phyloP scores from a whole-genome alignment of 2,888 invertebrate species.

The Baronia brevicornis region DNA sequence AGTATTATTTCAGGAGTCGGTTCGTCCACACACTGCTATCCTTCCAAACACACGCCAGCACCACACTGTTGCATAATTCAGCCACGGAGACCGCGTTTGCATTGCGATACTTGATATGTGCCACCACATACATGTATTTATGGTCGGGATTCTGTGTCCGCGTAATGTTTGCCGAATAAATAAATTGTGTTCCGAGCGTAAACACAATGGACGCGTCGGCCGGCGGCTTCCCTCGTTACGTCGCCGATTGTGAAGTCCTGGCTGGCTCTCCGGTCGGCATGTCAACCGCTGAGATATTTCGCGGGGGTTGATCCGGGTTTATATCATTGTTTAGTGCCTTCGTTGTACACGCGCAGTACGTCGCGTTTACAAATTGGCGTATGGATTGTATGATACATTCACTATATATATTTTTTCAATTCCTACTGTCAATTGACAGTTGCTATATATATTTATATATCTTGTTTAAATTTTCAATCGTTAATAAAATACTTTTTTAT shows the following conservation, averaged over 20 bases:
- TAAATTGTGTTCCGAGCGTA: conserved; percentile 71
- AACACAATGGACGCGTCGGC: conserved; percentile 68
- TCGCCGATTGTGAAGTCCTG: conserved; percentile 70
- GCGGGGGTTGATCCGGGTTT: conserved; percentile 43
- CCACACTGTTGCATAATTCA: conserved; percentile 72
- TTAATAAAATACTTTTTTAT: too few species aligned
- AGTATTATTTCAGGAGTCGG: conserved; percentile 63
- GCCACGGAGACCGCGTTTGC: conserved; percentile 69
- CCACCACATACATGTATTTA: conserved; percentile 76
- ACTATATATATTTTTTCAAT: too few species aligned
- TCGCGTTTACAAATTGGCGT: conserved; percentile 69
- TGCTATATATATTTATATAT: too few species aligned
- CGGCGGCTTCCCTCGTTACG: conserved; percentile 70
- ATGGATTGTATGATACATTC: too few species aligned
- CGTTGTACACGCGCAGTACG: conserved; percentile 67
- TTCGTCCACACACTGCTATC: conserved; percentile 55
- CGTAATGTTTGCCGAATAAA: conserved; percentile 75
- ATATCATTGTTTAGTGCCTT: conserved; percentile 60
- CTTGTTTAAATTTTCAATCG: too few species aligned
- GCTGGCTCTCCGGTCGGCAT: conserved; percentile 60
- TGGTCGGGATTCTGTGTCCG: conserved; percentile 75
- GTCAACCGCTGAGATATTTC: conserved; percentile 65
- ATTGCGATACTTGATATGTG: conserved; percentile 75
- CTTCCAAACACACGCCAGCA: conserved; percentile 55
- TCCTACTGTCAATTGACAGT: too few species aligned